Conservation (phyloP, 2,888 invertebrate species). For the Sinohyriopsis cumingii region DNA sequence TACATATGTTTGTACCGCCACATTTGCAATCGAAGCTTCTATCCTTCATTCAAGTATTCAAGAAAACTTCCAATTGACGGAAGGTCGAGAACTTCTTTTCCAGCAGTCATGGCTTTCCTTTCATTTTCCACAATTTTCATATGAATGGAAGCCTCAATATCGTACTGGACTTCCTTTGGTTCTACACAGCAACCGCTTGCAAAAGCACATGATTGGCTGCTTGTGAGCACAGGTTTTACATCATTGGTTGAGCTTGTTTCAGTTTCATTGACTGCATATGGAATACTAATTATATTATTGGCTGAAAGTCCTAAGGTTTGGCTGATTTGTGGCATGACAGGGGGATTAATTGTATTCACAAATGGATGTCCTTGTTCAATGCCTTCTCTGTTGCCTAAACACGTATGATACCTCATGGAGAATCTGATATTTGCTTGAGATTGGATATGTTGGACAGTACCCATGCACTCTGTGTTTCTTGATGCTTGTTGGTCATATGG, state of each 20-base stretch:
- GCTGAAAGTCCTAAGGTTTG: neutral
- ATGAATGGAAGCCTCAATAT: slow-evolving; percentile 40
- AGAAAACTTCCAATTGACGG: slow-evolving; percentile 55
- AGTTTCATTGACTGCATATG: neutral
- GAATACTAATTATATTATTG: neutral
- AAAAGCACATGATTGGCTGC: slow-evolving; percentile 16
- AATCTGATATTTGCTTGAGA: slow-evolving; percentile 25
- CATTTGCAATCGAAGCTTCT: neutral
- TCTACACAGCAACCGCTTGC: slow-evolving; percentile 9
- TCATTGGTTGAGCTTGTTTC: slow-evolving; percentile 2
- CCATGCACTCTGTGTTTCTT: too few species aligned
- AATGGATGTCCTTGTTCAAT: too few species aligned
- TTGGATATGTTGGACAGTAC: neutral
- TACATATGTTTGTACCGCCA: too few species aligned
- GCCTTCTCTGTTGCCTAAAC: too few species aligned
- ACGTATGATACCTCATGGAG: slow-evolving; percentile 10
- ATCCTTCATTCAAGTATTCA: slow-evolving; percentile 48
- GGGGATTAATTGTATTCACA: too few species aligned
- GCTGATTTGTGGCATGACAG: too few species aligned
- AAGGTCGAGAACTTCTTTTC: slow-evolving; percentile 31
- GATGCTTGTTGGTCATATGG: too few species aligned
- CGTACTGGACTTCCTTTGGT: slow-evolving; percentile 21
- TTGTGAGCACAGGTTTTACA: slow-evolving; percentile 9
- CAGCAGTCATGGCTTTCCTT: neutral
- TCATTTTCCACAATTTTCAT: slow-evolving; percentile 50